Conservation (phyloP, 2,797 vertebrate species). For the Myripristis murdjan region DNA sequence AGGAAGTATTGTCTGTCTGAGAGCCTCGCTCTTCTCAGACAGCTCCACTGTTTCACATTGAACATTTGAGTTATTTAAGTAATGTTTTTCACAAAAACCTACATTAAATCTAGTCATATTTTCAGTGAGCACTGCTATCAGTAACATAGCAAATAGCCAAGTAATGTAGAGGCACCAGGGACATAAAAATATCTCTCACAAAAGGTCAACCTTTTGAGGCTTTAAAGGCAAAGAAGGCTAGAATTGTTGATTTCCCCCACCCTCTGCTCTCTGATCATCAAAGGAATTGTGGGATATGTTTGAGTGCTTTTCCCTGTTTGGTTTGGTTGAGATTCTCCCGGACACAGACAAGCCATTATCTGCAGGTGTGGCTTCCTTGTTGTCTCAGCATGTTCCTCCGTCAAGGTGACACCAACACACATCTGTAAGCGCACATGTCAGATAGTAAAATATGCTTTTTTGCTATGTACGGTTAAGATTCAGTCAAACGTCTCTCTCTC, state of each 20-base stretch:
- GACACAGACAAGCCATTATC: constrained; percentile 69
- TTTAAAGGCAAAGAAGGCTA: constrained; percentile 33
- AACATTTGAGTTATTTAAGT: constrained; percentile 34
- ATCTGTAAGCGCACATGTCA: constrained; percentile 46
- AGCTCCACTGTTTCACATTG: constrained; percentile 43
- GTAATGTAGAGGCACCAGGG: constrained; percentile 19
- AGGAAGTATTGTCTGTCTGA: background rate
- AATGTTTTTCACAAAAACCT: constrained; percentile 21
- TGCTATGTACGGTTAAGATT: constrained; percentile 51
- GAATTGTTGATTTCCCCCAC: constrained; percentile 12
- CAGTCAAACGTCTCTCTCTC: constrained; percentile 38
- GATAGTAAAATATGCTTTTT: constrained; percentile 54
- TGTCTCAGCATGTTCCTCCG: constrained; percentile 45
- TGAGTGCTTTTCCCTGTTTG: constrained; percentile 76
- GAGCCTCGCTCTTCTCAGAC: constrained; percentile 28
- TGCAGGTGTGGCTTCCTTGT: constrained; percentile 39
- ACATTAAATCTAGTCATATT: constrained; percentile 16
- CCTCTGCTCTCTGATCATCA: constrained; percentile 47
- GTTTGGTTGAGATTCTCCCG: constrained; percentile 52
- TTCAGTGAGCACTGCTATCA: constrained; percentile 22
- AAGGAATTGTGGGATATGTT: constrained; percentile 48
- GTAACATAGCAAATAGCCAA: constrained; percentile 26
- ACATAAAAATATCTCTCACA: constrained; percentile 24
- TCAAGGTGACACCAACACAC: constrained; percentile 61
- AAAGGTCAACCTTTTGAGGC: constrained; percentile 26